phyloP scores from a whole-genome alignment of 1,140 invertebrate species.

The Lepidurus apus region DNA sequence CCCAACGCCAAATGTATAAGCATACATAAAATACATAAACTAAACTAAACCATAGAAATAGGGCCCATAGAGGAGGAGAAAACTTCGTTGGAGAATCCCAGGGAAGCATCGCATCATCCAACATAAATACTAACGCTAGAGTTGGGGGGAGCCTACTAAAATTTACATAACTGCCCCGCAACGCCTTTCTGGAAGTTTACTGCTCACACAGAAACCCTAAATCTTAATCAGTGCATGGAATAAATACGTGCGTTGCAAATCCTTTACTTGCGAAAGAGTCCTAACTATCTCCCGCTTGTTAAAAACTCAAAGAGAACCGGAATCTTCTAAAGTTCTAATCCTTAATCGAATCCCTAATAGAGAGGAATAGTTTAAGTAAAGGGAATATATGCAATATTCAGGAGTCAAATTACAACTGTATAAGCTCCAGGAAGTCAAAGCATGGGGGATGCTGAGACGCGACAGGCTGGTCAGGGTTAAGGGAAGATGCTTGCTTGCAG shows the following conservation, averaged over 20 bases:
- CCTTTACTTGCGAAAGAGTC: not conserved
- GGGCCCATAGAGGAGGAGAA: not conserved
- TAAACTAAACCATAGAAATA: not conserved
- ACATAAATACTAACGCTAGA: constrained; percentile 5
- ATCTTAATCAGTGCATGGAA: constrained; percentile 15
- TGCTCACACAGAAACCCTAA: not conserved
- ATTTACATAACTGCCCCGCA: constrained; percentile 14
- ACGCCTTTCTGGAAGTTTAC: not conserved
- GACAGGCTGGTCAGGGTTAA: not conserved
- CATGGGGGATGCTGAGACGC: too few species aligned
- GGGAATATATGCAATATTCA: too few species aligned
- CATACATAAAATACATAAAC: too few species aligned
- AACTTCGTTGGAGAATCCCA: not conserved
- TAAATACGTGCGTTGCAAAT: not conserved
- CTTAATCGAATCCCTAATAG: too few species aligned
- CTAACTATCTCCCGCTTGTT: not conserved
- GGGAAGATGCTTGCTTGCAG: not conserved
- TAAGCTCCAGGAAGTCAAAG: too few species aligned
- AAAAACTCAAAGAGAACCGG: not conserved
- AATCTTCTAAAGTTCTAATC: not conserved
- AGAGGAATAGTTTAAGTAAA: too few species aligned
- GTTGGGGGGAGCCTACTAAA: not conserved
- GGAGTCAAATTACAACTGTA: too few species aligned
- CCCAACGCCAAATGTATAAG: too few species aligned
- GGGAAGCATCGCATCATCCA: not conserved